Percentiles rank a stretch among this genome's conserved stretches.
These are phyloP conservation scores for Drosophila setosimentum DNA, from an alignment of 2,888 invertebrate species.

Conservation along the genomic window DNA sequence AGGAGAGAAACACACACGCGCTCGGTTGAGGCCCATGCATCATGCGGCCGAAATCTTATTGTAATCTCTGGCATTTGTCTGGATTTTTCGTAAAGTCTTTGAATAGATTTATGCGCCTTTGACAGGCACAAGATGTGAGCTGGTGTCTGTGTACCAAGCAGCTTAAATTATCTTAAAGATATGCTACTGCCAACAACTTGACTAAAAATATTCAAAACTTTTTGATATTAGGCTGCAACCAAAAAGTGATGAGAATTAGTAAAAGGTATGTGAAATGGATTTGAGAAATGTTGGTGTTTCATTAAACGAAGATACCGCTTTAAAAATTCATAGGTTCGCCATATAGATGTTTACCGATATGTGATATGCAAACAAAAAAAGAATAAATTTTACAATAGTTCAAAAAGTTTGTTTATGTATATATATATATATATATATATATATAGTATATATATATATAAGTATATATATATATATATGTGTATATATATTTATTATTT, in stretches of 20 bases:
- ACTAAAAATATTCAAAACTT: conserved; percentile 13
- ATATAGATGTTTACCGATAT: not conserved
- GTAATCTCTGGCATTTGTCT: conserved; percentile 82
- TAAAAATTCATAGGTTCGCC: not conserved
- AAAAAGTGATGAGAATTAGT: not conserved
- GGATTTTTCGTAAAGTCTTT: conserved; percentile 81
- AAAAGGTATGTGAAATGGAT: not conserved
- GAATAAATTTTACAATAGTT: not conserved
- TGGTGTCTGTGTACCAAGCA: conserved; percentile 42
- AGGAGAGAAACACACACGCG: conserved; percentile 38
- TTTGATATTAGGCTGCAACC: not conserved
- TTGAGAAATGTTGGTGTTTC: rapidly evolving
- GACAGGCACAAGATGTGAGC: conserved; percentile 80
- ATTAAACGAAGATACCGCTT: not conserved
- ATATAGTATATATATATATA: no score
- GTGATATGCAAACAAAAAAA: not conserved
- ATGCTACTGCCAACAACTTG: conserved; percentile 40
- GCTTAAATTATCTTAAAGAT: conserved; percentile 76
- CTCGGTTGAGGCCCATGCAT: conserved; percentile 68
- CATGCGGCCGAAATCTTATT: conserved; percentile 82
- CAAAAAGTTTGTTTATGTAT: not conserved
- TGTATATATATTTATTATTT: not conserved
- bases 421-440: no score
- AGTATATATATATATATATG: no score
- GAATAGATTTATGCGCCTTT: conserved; percentile 80